Base-by-base conservation (phyloP, 2,888 invertebrate genomes). In the Dasypogon diadema region DNA sequence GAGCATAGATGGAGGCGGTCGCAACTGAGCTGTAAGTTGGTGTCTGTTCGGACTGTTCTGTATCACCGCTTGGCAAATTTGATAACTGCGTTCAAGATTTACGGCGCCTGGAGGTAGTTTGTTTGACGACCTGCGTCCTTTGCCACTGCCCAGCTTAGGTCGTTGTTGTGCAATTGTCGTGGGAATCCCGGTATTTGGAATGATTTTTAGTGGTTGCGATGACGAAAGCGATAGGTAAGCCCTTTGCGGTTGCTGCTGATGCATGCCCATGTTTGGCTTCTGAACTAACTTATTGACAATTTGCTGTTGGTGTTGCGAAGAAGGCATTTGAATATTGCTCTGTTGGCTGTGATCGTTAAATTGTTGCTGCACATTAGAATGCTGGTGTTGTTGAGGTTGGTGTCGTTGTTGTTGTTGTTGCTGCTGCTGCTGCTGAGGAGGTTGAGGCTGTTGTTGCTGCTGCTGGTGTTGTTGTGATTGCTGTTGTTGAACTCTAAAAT, bases 21-120 rank as follows among this genome's bases (percentile, higher is more conserved):
- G 92, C 80, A 96, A 86, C 83, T 96, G 96, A 4, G 93, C 93
- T 75, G 93, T 91, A 60, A 96, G 86, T 81, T 95, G 95, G 83
- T 96, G 95, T 16, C 96, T 89, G 87, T 96, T 96, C 0, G 95
- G 95, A 83, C 96, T 97, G 85, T 95, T 96, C 87, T 96, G 96
- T 79, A 98, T 95, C n/a, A 94, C 94, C 54, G 94, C 94, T 85
- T 93, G 94, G 82, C 95, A 95, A 81, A 98, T 98, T 87, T 97
- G 97, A 86, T 97, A 96, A 84, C 97, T 97, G 75, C 98, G 90
- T 84, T 97, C 97, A 74, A 97, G 87, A 87, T 98, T 97, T 37
- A 97, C 95, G 2, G 94, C 94, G 1, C 96, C 96, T 0, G 95
- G 96, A 0, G 96, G 95, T 77, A 94, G 91, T 84, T 93, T 93